These are phyloP conservation scores for Plutomurus gul DNA, from an alignment of 1,140 invertebrate genomes.

Conservation along the genomic window DNA sequence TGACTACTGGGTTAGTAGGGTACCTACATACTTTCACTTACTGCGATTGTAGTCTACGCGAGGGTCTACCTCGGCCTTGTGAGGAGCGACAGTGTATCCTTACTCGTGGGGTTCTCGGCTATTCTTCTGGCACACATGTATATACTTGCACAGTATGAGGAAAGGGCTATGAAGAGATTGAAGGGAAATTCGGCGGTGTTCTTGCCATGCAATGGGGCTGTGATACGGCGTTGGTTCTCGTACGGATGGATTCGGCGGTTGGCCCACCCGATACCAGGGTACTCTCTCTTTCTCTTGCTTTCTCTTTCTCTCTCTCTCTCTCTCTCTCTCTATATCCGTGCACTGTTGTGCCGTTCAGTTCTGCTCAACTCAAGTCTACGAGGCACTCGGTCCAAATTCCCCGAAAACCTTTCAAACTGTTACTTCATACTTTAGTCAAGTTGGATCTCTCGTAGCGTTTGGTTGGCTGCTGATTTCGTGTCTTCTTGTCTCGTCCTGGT, in stretches of 20 bases:
- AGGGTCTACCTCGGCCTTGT: no score
- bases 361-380: not conserved
- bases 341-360: no score
- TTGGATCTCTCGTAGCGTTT: conserved; percentile 9
- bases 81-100: not conserved
- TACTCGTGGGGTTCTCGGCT: not conserved
- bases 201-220: not conserved
- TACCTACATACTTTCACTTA: no score
- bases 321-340: not conserved
- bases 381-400: conserved; percentile 7
- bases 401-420: conserved; percentile 28
- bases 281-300: not conserved
- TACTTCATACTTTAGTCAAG: conserved; percentile 29
- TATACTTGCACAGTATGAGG: no score
- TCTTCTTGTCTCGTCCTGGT: conserved; percentile 1
- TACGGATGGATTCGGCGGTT: conserved; percentile 16
- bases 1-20: no score
- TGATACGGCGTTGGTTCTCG: not conserved
- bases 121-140: not conserved
- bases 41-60: no score
- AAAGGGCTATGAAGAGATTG: not conserved
- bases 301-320: not conserved
- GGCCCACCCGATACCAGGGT: not conserved
- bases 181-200: conserved; percentile 26
- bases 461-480: conserved; percentile 18